Evolutionary conservation across 2,113 vertebrate genomes (phyloP).

Genomic region (Halcyon senegalensis): DNA sequence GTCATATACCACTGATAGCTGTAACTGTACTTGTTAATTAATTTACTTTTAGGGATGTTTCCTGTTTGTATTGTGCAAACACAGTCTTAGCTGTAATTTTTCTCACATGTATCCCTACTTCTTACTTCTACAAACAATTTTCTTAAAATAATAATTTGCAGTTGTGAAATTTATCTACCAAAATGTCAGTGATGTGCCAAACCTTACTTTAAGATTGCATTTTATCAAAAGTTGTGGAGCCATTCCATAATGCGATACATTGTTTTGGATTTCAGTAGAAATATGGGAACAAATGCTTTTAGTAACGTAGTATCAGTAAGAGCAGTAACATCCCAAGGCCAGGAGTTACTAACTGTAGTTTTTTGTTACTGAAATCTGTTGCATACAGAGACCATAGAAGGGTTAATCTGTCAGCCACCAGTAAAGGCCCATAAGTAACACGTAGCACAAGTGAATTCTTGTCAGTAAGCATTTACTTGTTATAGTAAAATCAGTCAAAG

Average conservation of each 20-base stretch:
- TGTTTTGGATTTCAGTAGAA: neutral
- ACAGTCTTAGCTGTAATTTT: accelerated
- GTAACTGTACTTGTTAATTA: neutral
- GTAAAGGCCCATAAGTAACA: neutral
- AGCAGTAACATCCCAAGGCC: neutral
- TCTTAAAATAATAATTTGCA: neutral
- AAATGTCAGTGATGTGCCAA: neutral
- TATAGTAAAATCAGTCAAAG: neutral
- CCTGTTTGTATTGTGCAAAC: neutral
- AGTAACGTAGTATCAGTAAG: neutral
- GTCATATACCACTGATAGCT: neutral
- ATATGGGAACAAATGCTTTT: neutral
- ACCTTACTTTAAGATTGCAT: neutral
- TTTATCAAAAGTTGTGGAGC: neutral
- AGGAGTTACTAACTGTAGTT: neutral
- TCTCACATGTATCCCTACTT: neutral
- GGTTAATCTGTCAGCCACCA: neutral
- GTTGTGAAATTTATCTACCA: neutral
- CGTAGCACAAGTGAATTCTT: neutral
- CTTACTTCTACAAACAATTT: neutral
- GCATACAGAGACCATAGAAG: neutral
- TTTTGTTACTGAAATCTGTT: neutral
- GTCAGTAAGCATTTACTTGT: neutral
- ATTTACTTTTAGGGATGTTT: neutral
- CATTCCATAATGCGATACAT: neutral